Conservation (phyloP, 2,797 vertebrate species). For the Anguilla megastoma region DNA sequence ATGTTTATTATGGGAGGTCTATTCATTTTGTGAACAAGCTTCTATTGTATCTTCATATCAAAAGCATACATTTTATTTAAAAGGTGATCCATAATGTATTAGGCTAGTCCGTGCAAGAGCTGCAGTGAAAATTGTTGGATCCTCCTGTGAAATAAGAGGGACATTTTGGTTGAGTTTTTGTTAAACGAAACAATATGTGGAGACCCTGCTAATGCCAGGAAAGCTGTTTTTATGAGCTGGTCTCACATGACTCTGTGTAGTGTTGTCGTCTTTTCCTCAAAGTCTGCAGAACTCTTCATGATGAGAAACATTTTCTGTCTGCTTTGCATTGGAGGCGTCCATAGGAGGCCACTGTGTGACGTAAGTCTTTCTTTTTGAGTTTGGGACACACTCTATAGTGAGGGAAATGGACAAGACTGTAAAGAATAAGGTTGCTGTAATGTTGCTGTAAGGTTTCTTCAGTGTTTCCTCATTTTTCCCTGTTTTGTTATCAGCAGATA, state of each 20-base stretch:
- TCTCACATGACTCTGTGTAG: not conserved
- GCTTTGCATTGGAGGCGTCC: not conserved
- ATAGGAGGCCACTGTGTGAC: not conserved
- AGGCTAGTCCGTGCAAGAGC: not conserved
- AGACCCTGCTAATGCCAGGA: not conserved
- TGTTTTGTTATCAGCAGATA: not conserved
- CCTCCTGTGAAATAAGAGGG: not conserved
- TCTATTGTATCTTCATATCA: not conserved
- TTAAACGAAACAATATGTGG: conserved; percentile 18
- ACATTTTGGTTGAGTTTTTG: not conserved
- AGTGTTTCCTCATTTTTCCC: not conserved
- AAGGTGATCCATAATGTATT: not conserved
- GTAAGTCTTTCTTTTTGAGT: not conserved
- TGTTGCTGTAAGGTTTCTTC: not conserved
- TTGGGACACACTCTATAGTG: not conserved
- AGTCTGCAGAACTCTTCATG: not conserved
- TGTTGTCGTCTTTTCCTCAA: not conserved
- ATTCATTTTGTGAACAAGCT: not conserved
- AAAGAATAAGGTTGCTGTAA: not conserved
- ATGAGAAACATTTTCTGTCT: not conserved
- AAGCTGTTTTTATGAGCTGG: not conserved
- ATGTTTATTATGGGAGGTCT: not conserved
- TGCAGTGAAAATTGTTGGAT: not conserved
- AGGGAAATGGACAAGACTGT: not conserved
- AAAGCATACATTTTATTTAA: not conserved